Evolutionary conservation across 2,797 vertebrate species (phyloP), one percentile per base, ranked within the genome.

Genomic region (Aselliscus stoliczkanus): DNA sequence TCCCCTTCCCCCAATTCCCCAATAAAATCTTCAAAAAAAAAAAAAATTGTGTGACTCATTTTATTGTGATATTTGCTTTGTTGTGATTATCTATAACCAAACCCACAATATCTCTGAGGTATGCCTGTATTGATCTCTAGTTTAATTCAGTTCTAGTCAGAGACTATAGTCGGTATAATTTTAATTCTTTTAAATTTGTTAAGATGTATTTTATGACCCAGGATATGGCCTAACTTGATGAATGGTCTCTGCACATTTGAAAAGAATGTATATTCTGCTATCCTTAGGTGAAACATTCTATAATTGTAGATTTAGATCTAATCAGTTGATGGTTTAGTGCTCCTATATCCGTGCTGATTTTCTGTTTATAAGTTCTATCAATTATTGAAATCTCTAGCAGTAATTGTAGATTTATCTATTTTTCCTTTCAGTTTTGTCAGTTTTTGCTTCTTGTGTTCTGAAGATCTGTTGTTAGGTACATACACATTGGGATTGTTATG

Each of bases 101-200:
- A 47, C 13, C 31, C 42, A 34, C 11, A 64, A 27, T 39, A 47
- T 82, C 42, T 47, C 42, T 6, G 20, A 82, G 20, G 54, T 60
- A 42, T 73, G 39, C 20, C 10, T 54, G 73, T 84, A 75, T 15
- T 84, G 15, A 8, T 44, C 64, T 44, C 69, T 84, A 92, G 64
- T 79, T 69, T 89, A 89, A 27, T 76, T 34, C 15, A 54, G 20
- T 75, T 84, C n/a, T 13, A 75, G 27, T 73, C 56, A 79, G 37
- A 56, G 20, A 64, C 31, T 54, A 56, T 56, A 75, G 25, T 39
- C 65, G 72, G 27, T 54, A 92, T 83, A 72, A 84, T 34, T 75
- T 92, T 34, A 92, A 84, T 37, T 76, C 23, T 92, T 92, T 92
- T 92, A 75, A 76, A 56, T 84, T 64, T 86, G 23, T 79, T 88